Evolutionary conservation across 2,888 invertebrate genomes (phyloP), one percentile per base, ranked within the genome.

Genomic region (Esperia sulphurella): DNA sequence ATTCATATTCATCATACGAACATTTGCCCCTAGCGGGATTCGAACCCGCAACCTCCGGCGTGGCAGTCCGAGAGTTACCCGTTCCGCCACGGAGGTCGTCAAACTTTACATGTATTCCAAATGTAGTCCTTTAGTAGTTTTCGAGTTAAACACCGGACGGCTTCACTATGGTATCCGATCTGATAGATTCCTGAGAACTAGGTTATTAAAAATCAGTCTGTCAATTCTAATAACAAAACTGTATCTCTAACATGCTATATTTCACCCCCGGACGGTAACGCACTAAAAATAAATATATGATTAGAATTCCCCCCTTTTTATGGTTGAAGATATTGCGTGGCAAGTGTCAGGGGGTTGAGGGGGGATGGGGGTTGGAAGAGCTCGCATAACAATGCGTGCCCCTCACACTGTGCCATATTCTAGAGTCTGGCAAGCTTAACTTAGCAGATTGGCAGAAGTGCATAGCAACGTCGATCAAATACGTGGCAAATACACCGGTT

Each of bases 231-330:
- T 4, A 39, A 13, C 14, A 39, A 13, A 13, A 14, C 9, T 6
- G 12, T 14, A 38, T 4, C 13, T 8, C 38, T 6, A 3, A 6
- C 39, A 39, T 7, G 7, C 14, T 13, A 29, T 45, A 39, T 28
- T n/a, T 38, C 38, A 38, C 29, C 45, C 28, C 10, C n/a, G 38
- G 39, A 8, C 28, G 21, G 9, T 21, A 9, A 12, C 33, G 48
- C 33, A 39, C 39, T 53, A 41, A 53, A 53, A 49, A 51, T 53
- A 53, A 53, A 53, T 51, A 51, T 54, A 47, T 49, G 49, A 49
- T 53, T 48, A 53, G 41, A 45, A 44, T 49, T 49, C 45, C 44
- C 45, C 37, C 37, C 37, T 40, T 43, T 45, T 45, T 45, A 40
- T 45, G 21, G 14, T 5, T 28, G 44, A 10, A 35, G 48, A 48